Base-by-base conservation (phyloP, 2,888 invertebrate genomes). In the Aspidapion aeneum region DNA sequence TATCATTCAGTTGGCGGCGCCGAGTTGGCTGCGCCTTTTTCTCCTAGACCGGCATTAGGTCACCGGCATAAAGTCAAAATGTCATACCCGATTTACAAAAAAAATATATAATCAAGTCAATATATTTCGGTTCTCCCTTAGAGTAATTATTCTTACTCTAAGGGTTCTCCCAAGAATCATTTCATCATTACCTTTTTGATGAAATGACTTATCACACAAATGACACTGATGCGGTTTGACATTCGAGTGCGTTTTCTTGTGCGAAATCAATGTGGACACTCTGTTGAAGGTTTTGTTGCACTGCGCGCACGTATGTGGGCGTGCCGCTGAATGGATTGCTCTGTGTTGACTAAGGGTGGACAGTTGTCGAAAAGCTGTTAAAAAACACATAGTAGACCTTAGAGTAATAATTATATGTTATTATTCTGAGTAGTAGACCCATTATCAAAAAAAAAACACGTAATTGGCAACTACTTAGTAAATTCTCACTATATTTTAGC, bases 121-220 rank as follows among this genome's bases (percentile, higher is more conserved):
- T n/a, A n/a, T n/a, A n/a, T n/a, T n/a, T n/a, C n/a, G n/a, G n/a
- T n/a, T n/a, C n/a, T n/a, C n/a, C n/a, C n/a, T n/a, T n/a, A n/a
- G n/a, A n/a, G n/a, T n/a, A n/a, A n/a, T n/a, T n/a, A n/a, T n/a
- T n/a, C n/a, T n/a, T n/a, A n/a, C n/a, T n/a, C n/a, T n/a, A n/a
- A n/a, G n/a, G n/a, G n/a, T n/a, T n/a, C n/a, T n/a, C n/a, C n/a
- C n/a, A n/a, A n/a, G n/a, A n/a, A n/a, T n/a, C n/a, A n/a, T n/a
- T n/a, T n/a, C n/a, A n/a, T n/a, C n/a, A n/a, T 62, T 69, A 88
- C 91, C 91, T 86, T 91, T 91, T 74, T 91, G 91, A 77, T 91
- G 91, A 77, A 91, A 91, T 69, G 90, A 90, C 77, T 90, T 90
- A 60, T 87, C 86, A 76, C 91, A 91, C 61, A 90, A 80, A 74